phyloP scores from a whole-genome alignment of 2,113 vertebrate genomes.

The Corythornis madagascariensis region DNA sequence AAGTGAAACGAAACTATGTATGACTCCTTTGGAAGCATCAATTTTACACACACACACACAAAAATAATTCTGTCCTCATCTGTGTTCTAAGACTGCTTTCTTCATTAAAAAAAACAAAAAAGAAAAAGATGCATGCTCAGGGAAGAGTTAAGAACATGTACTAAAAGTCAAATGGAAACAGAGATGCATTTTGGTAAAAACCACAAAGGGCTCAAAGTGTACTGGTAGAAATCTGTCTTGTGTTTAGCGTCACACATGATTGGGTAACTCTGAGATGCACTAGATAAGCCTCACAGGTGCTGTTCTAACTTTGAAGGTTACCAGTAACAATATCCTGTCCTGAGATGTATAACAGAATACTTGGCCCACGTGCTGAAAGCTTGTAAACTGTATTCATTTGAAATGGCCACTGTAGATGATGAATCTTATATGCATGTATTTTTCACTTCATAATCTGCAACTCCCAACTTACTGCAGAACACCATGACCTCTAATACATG shows the following conservation, averaged over 20 bases:
- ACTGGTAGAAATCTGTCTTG: slow-evolving; percentile 64
- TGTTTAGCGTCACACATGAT: slow-evolving; percentile 58
- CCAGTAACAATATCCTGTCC: slow-evolving; percentile 89
- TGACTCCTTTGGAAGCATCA: background rate
- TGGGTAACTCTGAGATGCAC: slow-evolving; percentile 71
- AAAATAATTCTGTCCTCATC: background rate
- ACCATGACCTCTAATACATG: slow-evolving; percentile 56
- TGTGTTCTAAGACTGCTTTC: background rate
- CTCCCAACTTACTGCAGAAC: background rate
- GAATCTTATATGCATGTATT: slow-evolving; percentile 1
- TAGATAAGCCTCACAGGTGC: slow-evolving; percentile 73
- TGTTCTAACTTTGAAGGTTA: slow-evolving; percentile 76
- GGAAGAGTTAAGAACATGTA: slow-evolving; percentile 20
- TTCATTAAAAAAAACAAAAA: slow-evolving; percentile 32
- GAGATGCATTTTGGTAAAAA: slow-evolving; percentile 65
- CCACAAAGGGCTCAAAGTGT: slow-evolving; percentile 62
- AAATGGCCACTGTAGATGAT: slow-evolving; percentile 34
- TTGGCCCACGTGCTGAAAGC: background rate
- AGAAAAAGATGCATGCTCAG: slow-evolving; percentile 20
- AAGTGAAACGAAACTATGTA: background rate
- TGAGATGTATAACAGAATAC: slow-evolving; percentile 71
- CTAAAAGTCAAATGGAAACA: slow-evolving; percentile 70
- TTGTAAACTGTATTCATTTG: slow-evolving; percentile 7
- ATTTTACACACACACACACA: background rate
- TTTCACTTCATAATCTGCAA: slow-evolving; percentile 35